These are phyloP conservation scores for Drosophila sulfurigaster DNA, from an alignment of 1,140 invertebrate genomes.

Conservation along the genomic window DNA sequence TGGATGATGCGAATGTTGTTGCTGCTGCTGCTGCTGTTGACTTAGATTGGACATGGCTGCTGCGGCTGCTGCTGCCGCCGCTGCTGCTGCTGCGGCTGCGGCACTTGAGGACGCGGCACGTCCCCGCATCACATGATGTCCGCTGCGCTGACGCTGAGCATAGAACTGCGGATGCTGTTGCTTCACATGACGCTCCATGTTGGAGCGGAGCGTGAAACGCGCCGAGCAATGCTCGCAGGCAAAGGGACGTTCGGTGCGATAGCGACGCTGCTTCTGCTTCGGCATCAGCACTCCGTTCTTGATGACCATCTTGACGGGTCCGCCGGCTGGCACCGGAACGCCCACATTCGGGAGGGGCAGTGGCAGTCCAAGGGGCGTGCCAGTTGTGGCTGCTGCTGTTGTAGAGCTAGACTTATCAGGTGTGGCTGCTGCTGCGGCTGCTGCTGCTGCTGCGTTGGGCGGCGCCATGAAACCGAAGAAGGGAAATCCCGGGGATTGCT, in stretches of 20 bases:
- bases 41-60: slow-evolving; percentile 35
- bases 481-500: slow-evolving; percentile 85
- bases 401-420: slow-evolving; percentile 84
- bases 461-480: slow-evolving; percentile 86
- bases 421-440: slow-evolving; percentile 79
- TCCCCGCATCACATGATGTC: slow-evolving; percentile 85
- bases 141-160: slow-evolving; percentile 89
- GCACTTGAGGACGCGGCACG: slow-evolving; percentile 61
- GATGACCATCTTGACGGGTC: slow-evolving; percentile 94
- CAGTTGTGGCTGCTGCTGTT: slow-evolving; percentile 84
- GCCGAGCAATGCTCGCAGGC: slow-evolving; percentile 95
- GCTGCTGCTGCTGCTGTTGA: slow-evolving; percentile 8
- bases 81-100: slow-evolving; percentile 51
- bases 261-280: slow-evolving; percentile 95
- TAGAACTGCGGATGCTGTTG: slow-evolving; percentile 96
- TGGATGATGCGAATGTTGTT: not conserved
- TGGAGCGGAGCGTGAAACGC: slow-evolving; percentile 94
- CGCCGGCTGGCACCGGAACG: slow-evolving; percentile 69
- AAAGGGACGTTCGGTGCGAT: slow-evolving; percentile 95
- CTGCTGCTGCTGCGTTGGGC: slow-evolving; percentile 87
- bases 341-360: slow-evolving; percentile 21
- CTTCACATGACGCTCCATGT: slow-evolving; percentile 97
- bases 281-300: slow-evolving; percentile 95
- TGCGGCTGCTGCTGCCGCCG: slow-evolving; percentile 53
- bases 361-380: not conserved